Evolutionary conservation across 2,113 vertebrate genomes (phyloP), one percentile per base, ranked within the genome.

Genomic region (Noctilio leporinus): DNA sequence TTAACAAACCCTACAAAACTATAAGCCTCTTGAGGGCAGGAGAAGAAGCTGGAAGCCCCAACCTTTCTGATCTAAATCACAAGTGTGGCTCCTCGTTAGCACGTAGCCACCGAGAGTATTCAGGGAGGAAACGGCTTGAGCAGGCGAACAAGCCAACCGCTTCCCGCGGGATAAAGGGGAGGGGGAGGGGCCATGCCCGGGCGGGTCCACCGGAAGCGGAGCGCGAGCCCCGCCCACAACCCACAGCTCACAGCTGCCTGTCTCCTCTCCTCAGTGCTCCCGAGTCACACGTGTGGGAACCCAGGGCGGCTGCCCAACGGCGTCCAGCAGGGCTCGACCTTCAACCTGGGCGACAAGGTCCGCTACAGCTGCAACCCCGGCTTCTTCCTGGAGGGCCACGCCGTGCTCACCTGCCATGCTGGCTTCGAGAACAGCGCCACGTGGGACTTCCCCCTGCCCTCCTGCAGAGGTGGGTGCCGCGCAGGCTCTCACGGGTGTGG

Each of bases 381-480:
- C 57, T 99, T 99, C 73, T 99, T 99, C 93, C 95, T 99, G 96
- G 99, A 99, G 97, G 99, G 99, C 22, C 99, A 99, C 3, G 99
- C 99, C 0, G 97, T 99, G 90, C 99, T 99, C 64, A 99, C 99
- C 10, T 99, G 99, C 97, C 99, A 99, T 0, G 98, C 99, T 75
- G 98, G 97, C 43, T 99, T 98, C 0, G 98, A 99, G 6, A 99
- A 98, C 45, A 98, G 98, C 0, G 99, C 99, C 88, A 99, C 99
- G 49, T 99, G 99, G 99, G 99, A 99, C 96, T 99, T 99, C 78
- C 99, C 99, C 0, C 98, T 99, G 38, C 99, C 99, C 20, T 99
- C 99, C 98, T 99, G 99, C 98, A 98, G 99, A 99, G 99, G 99
- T 99, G 98, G 95, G 95, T 73, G 70, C 69, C n/a, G 9, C 53